Conservation (phyloP, 2,113 vertebrate species). For the Trogon surrucura region DNA sequence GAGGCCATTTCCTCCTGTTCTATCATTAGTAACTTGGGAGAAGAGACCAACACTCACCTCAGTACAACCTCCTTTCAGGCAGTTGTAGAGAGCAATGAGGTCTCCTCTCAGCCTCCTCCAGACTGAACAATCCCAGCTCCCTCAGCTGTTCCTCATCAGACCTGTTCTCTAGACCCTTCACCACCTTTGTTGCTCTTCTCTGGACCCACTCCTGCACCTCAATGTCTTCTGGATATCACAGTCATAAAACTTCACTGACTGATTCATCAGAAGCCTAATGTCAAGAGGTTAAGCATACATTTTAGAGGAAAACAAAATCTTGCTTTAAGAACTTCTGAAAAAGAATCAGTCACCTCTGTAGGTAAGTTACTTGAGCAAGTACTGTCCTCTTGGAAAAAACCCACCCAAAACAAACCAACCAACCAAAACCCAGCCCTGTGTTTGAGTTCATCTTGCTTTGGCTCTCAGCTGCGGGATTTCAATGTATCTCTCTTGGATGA, state of each 20-base stretch:
- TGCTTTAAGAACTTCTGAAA: neutral
- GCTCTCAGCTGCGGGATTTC: neutral
- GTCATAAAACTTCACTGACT: neutral
- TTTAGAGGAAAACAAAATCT: neutral
- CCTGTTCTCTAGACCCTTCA: too few species aligned
- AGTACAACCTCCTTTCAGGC: too few species aligned
- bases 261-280: neutral
- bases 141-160: too few species aligned
- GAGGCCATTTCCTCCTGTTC: too few species aligned
- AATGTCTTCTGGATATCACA: neutral
- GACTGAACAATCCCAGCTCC: too few species aligned
- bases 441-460: neutral
- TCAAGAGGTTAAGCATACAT: neutral
- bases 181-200: too few species aligned
- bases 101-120: too few species aligned
- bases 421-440: neutral
- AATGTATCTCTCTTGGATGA: neutral
- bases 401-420: neutral
- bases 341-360: neutral
- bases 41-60: too few species aligned
- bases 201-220: too few species aligned
- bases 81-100: too few species aligned
- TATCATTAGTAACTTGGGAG: too few species aligned
- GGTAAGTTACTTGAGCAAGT: neutral
- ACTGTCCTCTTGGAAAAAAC: neutral